Percentiles rank a stretch among this genome's conserved stretches.
phyloP scores from a whole-genome alignment of 2,888 invertebrate genomes.

The Lathronympha strigana region DNA sequence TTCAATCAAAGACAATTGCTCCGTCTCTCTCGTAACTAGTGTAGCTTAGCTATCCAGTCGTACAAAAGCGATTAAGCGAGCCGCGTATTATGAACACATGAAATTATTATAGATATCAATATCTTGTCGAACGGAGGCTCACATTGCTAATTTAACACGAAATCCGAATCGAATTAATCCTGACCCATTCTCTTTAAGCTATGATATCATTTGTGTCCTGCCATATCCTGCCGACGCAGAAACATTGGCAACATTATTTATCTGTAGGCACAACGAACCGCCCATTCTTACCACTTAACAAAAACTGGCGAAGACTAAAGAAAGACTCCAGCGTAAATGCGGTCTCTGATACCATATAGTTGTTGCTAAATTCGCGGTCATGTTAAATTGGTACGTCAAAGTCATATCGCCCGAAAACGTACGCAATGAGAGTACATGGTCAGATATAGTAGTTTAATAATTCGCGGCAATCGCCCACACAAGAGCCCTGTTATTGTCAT shows the following conservation, averaged over 20 bases:
- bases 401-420: neutral
- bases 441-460: constrained; percentile 31
- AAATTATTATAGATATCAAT: too few species aligned
- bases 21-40: too few species aligned
- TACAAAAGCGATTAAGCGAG: neutral
- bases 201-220: constrained; percentile 24
- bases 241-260: constrained; percentile 13
- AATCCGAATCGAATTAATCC: constrained; percentile 17
- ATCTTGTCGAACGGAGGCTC: neutral
- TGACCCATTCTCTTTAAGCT: constrained; percentile 23
- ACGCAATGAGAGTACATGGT: neutral
- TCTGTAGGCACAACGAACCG: constrained; percentile 21
- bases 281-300: neutral
- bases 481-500: neutral
- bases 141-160: neutral
- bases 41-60: too few species aligned
- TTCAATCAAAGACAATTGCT: too few species aligned
- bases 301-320: neutral
- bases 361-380: neutral
- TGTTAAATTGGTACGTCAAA: neutral
- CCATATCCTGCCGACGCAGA: constrained; percentile 13
- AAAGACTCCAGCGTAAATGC: neutral
- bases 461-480: constrained; percentile 29
- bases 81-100: too few species aligned
- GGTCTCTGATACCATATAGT: neutral